These are phyloP conservation scores for Sinocyclocheilus anophthalmus DNA, from an alignment of 2,113 vertebrate species.

Conservation along the genomic window DNA sequence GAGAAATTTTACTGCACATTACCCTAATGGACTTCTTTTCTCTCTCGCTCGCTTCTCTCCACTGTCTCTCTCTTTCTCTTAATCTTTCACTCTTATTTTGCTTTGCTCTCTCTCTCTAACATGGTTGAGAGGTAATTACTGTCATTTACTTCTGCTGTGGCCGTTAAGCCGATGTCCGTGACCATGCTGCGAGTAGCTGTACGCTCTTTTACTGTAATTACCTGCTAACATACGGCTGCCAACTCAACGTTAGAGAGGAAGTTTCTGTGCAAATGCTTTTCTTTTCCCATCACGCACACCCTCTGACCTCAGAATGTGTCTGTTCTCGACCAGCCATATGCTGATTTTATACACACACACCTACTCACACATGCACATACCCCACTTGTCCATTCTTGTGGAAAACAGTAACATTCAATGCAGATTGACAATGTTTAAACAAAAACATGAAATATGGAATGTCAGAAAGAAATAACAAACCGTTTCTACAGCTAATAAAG, in stretches of 20 bases:
- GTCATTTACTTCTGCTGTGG: constrained; percentile 74
- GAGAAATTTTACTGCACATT: constrained; percentile 77
- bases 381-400: constrained; percentile 26
- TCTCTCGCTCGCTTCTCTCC: constrained; percentile 19
- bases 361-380: constrained; percentile 4
- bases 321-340: constrained; percentile 31
- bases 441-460: constrained; percentile 58
- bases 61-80: constrained; percentile 32
- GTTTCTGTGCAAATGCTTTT: constrained; percentile 73
- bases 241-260: constrained; percentile 45
- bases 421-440: constrained; percentile 45
- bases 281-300: constrained; percentile 18
- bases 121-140: constrained; percentile 72
- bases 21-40: constrained; percentile 76
- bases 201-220: constrained; percentile 65
- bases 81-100: constrained; percentile 44
- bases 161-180: constrained; percentile 60
- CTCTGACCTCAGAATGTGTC: constrained; percentile 34
- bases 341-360: constrained; percentile 22
- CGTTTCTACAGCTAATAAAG: constrained; percentile 35
- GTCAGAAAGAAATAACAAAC: constrained; percentile 56
- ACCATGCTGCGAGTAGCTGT: constrained; percentile 59
- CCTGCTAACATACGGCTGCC: constrained; percentile 49
- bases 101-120: constrained; percentile 47
- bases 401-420: constrained; percentile 50